phyloP scores from a whole-genome alignment of 2,888 invertebrate genomes.

The Gortyna flavago region DNA sequence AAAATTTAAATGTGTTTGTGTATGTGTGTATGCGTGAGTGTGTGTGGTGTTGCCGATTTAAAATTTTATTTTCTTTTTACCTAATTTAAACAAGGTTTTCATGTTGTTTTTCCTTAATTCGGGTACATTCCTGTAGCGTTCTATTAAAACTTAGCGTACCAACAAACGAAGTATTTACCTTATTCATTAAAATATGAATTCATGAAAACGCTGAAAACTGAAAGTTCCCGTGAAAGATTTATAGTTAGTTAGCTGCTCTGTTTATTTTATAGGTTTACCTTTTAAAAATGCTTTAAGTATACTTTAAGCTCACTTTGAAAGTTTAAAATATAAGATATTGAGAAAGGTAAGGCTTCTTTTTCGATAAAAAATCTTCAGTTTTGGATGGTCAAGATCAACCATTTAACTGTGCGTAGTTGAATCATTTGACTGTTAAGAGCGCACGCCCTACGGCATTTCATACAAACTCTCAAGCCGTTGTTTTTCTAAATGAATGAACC shows the following conservation, averaged over 20 bases:
- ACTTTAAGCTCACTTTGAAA: constrained; percentile 31
- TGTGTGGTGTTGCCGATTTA: too few relatives aligned
- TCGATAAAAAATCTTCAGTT: not conserved
- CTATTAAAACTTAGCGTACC: constrained; percentile 32
- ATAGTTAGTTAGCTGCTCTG: constrained; percentile 37
- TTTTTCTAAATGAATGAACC: too few relatives aligned
- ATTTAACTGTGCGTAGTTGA: too few relatives aligned
- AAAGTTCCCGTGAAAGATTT: constrained; percentile 40
- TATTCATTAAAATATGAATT: constrained; percentile 43
- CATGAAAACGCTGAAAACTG: constrained; percentile 47
- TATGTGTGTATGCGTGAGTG: too few relatives aligned
- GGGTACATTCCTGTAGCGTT: constrained; percentile 1
- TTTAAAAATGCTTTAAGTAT: constrained; percentile 42
- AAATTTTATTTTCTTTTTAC: not conserved
- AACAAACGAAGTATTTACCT: constrained; percentile 41
- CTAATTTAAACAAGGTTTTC: not conserved
- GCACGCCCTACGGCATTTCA: too few relatives aligned
- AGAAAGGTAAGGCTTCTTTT: not conserved
- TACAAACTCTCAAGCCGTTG: too few relatives aligned
- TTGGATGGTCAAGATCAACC: not conserved
- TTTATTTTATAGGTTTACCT: constrained; percentile 39
- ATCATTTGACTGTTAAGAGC: too few relatives aligned
- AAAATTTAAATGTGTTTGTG: too few relatives aligned
- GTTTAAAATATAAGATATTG: not conserved
- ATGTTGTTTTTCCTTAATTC: not conserved